Evolutionary conservation across 2,888 invertebrate species (phyloP), one percentile per base, ranked within the genome.

Genomic region (Penaeus monodon): DNA sequence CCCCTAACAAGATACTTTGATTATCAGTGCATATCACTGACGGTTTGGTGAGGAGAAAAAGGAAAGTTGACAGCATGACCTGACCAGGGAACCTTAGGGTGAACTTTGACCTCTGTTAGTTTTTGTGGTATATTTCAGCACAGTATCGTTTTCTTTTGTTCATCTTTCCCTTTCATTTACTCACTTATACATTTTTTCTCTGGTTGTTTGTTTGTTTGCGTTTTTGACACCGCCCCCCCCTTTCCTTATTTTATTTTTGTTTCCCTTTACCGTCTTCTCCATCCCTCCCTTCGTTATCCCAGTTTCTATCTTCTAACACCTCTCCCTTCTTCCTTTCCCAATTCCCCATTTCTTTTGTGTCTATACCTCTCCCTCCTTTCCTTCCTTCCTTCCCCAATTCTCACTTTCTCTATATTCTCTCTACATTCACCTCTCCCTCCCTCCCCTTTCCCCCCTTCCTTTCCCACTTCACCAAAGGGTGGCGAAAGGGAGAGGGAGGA

Each of bases 241-340:
- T 29, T 65, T 38, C 65, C 38, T 66, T 33, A 64, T 33, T 64
- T 33, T 64, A 6, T 63, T n/a, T 70, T 84, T 76, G 65, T 66
- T 66, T 77, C 68, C 84, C 66, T 76, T 77, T 77, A 66, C 76
- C 38, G 64, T 83, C 83, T 38, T 74, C 74, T 63, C 73, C 4
- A n/a, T 17, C 33, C 66, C 20, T 49, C 29, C 44, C 27, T 78
- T 29, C n/a, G 63, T 78, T 38, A 8, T 8, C 76, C 44, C 10
- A n/a, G 4, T 44, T 76, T 44, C 12, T 24, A 76, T 33, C 76
- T 24, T 1, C 44, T 44, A 44, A 33, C 24, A 66, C 17, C 66
- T n/a, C 24, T 7, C 10, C 17, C 0, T 24, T n/a, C 68, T 49
- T 57, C 22, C 77, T 49, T 8, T 44, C 8, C 38, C 38, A 44